Base-by-base conservation (phyloP, 2,113 vertebrate species). In the Physeter macrocephalus region DNA sequence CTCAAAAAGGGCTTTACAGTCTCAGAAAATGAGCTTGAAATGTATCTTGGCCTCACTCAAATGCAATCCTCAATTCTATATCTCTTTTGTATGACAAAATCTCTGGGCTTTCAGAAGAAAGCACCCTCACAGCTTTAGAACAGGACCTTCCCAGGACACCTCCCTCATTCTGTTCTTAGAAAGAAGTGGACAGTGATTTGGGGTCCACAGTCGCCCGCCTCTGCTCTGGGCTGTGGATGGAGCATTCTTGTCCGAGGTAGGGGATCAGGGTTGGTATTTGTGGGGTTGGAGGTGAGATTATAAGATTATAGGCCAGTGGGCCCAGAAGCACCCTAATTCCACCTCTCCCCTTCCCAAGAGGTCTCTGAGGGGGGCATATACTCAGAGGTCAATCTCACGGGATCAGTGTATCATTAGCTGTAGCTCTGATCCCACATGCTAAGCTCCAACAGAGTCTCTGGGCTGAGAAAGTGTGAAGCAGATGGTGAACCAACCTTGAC, bases 391-490 rank as follows among this genome's bases (percentile, higher is more conserved):
- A 39, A 14, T 49, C 54, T 21, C 6, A 1, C 12, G 8, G 29
- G 34, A 23, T 11, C 29, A 13, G 3, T 15, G 3, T 18, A 2
- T 36, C n/a, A 52, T 31, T 36, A 3, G 1, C 64, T 27, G 13
- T 23, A 23, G 10, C 21, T 25, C 90, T 2, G 3, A 14, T 1
- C 17, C n/a, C 39, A 52, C 8, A 25, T 0, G 0, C 41, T 41
- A 39, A 74, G 67, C 43, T n/a, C 54, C 20, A 8, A 18, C 1
- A 0, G 2, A 8, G 46, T 36, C 39, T 64, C 71, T 6, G 20
- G 57, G 27, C 52, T 29, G 36, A 57, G 62, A 54, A 78, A 31
- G 23, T 27, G 23, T 41, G 9, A 54, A 36, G 17, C 59, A 34
- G 5, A 0, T 11, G 54, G 23, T 27, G 17, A 71, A 34, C 21